Evolutionary conservation across 2,888 invertebrate genomes (phyloP).

Genomic region (Macrophya annulata): DNA sequence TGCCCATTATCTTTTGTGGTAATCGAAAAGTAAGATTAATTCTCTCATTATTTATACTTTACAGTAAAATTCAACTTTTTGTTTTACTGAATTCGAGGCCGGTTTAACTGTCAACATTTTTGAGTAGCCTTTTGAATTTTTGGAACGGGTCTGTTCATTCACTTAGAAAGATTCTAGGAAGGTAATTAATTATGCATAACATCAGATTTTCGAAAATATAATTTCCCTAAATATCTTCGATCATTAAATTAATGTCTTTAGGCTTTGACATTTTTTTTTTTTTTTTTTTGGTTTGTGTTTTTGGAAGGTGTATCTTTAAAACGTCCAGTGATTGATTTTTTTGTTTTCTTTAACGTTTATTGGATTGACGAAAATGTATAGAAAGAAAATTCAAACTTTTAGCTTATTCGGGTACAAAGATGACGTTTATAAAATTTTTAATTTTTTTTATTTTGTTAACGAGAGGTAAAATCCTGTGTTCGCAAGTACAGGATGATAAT

Average conservation of each 20-base stretch:
- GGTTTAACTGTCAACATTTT: no score
- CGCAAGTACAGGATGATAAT: conserved; percentile 29
- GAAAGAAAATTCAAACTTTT: not conserved
- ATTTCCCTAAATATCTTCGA: no score
- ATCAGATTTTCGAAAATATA: no score
- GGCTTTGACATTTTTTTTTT: no score
- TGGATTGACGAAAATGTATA: not conserved
- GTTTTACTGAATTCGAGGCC: not conserved
- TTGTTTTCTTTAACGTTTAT: not conserved
- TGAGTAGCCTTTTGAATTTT: no score
- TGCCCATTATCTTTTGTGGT: not conserved
- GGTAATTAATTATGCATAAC: no score
- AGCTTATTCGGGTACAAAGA: not conserved
- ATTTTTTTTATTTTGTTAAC: not conserved
- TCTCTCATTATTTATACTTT: not conserved
- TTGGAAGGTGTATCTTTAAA: no score
- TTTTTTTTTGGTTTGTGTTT: no score
- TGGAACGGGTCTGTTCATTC: no score
- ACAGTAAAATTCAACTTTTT: not conserved
- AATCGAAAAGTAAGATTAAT: not conserved
- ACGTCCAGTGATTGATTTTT: not conserved
- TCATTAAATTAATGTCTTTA: no score
- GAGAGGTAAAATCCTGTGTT: conserved; percentile 17
- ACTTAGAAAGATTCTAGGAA: no score
- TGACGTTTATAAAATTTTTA: not conserved